Evolutionary conservation across 2,888 invertebrate genomes (phyloP).

Genomic region (Drosophila helvetica): DNA sequence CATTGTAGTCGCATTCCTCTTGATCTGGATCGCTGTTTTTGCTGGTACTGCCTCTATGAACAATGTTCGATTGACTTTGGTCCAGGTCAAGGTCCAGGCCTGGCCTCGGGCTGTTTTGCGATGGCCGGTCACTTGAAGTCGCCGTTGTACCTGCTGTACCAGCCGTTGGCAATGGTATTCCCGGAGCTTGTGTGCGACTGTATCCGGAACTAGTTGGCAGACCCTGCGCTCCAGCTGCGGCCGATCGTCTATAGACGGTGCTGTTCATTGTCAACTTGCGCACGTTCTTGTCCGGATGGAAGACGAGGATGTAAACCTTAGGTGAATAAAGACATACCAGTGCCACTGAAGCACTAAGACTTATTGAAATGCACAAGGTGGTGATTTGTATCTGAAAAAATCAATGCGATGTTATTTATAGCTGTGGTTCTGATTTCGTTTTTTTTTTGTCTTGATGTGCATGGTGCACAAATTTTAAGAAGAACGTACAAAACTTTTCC

Average conservation of each 20-base stretch:
- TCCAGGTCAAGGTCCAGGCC: slow-evolving; percentile 13
- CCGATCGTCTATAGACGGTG: slow-evolving; percentile 80
- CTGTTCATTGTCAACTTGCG: slow-evolving; percentile 84
- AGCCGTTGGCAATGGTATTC: slow-evolving; percentile 4
- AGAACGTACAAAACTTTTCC: too few relatives aligned
- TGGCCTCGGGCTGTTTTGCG: slow-evolving; percentile 19
- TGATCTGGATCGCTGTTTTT: slow-evolving; percentile 28
- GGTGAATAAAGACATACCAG: slow-evolving; percentile 90
- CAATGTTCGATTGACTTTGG: slow-evolving; percentile 28
- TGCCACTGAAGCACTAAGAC: slow-evolving; percentile 90
- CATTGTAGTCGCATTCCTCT: slow-evolving; percentile 35
- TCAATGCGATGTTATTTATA: not conserved
- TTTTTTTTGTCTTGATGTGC: not conserved
- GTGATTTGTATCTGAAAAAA: slow-evolving; percentile 89
- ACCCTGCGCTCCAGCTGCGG: slow-evolving; percentile 56
- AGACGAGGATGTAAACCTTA: slow-evolving; percentile 90
- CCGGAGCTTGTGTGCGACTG: slow-evolving; percentile 55
- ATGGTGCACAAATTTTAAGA: not conserved
- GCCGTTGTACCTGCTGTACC: slow-evolving; percentile 32
- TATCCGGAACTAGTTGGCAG: slow-evolving; percentile 63
- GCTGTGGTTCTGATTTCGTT: not conserved
- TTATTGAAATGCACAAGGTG: slow-evolving; percentile 90
- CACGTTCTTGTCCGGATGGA: slow-evolving; percentile 92
- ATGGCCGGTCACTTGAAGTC: slow-evolving; percentile 19
- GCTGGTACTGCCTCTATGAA: slow-evolving; percentile 38